Base-by-base conservation (phyloP, 1,140 invertebrate genomes). In the Drosophila subpulchrella region DNA sequence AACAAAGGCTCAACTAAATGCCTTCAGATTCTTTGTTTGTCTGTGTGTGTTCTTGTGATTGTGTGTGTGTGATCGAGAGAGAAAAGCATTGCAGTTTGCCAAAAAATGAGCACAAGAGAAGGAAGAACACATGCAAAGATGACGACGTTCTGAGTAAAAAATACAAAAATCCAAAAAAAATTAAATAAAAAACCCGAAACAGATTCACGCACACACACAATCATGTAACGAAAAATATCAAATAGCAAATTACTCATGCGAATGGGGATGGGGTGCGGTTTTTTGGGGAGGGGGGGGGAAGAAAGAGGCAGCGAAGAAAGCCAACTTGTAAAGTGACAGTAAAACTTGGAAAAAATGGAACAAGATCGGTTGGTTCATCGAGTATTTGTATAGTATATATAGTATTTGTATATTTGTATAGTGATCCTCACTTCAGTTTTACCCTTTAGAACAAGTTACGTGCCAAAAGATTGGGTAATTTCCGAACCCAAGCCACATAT, bases 201-300 rank as follows among this genome's bases (percentile, higher is more conserved):
- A 54, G 47, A 73, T 46, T 46, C 46, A 79, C 46, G 57, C 56
- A 67, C 44, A 63, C 39, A 56, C 44, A 46, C 44, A 1, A 13
- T 20, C n/a, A 4, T 15, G 48, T 32, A 10, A 27, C 59, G 39
- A 59, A 76, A 86, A 79, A 86, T 86, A 86, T 88, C 79, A 86
- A 86, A 86, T 86, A 83, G 83, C 83, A 86, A 86, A 88, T 86
- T 88, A 86, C 82, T 88, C 83, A 86, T 86, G 78, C 74, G 77
- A 55, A 46, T 30, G 48, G 36, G 34, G 27, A n/a, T 1, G 15
- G 11, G 27, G 11, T 38, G 10, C 11, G 36, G 38, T 12, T 8
- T 34, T 34, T 34, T 8, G 41, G 6, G 20, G 44, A 24, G 6
- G 10, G 17, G 10, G 17, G 20, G 20, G 20, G 10, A n/a, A 1